Conservation (phyloP, 2,888 invertebrate genomes). For the Meteorus cinctellus region DNA sequence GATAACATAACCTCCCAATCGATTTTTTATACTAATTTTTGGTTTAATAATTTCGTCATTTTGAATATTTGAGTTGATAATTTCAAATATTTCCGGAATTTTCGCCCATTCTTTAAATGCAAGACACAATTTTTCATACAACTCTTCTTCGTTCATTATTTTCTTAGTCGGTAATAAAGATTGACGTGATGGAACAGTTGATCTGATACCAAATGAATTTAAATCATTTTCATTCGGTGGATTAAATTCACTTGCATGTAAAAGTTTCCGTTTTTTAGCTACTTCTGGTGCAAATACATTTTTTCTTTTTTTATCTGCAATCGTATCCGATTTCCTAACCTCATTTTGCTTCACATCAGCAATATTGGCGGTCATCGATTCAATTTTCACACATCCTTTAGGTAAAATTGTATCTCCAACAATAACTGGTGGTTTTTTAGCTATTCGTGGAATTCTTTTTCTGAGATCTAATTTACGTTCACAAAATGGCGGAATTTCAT, state of each 20-base stretch:
- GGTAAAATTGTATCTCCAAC: neutral
- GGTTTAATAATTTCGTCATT: neutral
- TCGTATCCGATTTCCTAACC: neutral
- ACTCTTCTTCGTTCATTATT: neutral
- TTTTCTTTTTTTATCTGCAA: neutral
- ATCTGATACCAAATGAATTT: constrained; percentile 17
- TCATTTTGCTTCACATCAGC: neutral
- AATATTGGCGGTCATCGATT: too few species aligned
- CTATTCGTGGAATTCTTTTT: neutral
- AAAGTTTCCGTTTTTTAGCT: constrained; percentile 12
- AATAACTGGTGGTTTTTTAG: neutral
- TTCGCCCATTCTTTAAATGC: neutral
- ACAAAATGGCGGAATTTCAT: neutral
- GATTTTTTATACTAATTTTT: neutral
- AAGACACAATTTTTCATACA: neutral
- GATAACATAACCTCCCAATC: neutral
- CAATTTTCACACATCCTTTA: neutral
- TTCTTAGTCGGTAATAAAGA: constrained; percentile 9
- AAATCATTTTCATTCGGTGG: neutral
- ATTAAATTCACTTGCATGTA: constrained; percentile 9
- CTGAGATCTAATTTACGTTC: neutral
- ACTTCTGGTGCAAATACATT: neutral
- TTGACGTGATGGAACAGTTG: constrained; percentile 21
- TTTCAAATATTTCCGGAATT: constrained; percentile 25
- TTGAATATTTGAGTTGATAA: neutral